phyloP scores from a whole-genome alignment of 53 echinoderm and acorn worm species.

The Henricia sp. region DNA sequence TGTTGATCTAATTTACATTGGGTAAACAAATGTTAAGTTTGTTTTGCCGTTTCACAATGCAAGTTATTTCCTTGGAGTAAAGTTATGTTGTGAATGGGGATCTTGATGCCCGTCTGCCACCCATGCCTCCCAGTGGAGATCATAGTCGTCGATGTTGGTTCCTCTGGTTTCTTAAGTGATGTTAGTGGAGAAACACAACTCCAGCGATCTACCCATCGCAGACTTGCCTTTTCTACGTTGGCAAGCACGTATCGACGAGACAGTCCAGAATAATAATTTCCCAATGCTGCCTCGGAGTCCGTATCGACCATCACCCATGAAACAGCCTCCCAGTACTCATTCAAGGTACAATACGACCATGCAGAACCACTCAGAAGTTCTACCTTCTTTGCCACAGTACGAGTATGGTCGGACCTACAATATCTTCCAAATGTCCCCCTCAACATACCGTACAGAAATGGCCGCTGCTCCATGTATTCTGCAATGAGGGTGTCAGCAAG shows the following conservation, averaged over 20 bases:
- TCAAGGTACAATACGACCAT: too few relatives aligned
- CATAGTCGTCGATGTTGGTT: neutral
- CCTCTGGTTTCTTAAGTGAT: neutral
- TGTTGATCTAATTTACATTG: neutral
- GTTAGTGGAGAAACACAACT: constrained; percentile 16
- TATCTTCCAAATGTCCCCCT: constrained; percentile 47
- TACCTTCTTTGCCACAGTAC: too few relatives aligned
- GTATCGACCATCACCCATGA: too few relatives aligned
- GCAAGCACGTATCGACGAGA: constrained; percentile 17
- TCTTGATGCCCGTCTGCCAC: neutral
- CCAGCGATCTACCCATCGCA: constrained; percentile 47
- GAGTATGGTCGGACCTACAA: constrained; percentile 56
- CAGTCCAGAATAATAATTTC: constrained; percentile 39
- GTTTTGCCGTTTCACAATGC: neutral
- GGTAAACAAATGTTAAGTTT: constrained; percentile 12
- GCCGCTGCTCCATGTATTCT: constrained; percentile 27
- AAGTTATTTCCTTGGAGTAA: neutral
- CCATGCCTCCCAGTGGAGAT: neutral
- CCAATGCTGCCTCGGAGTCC: constrained; percentile 33
- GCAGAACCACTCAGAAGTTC: constrained; percentile 43
- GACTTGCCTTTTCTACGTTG: constrained; percentile 33
- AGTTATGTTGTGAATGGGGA: neutral
- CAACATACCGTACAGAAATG: constrained; percentile 33
- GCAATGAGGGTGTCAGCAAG: neutral
- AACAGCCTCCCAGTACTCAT: too few relatives aligned